These are phyloP conservation scores for Diadromus collaris DNA, from an alignment of 2,888 invertebrate genomes.

Conservation along the genomic window DNA sequence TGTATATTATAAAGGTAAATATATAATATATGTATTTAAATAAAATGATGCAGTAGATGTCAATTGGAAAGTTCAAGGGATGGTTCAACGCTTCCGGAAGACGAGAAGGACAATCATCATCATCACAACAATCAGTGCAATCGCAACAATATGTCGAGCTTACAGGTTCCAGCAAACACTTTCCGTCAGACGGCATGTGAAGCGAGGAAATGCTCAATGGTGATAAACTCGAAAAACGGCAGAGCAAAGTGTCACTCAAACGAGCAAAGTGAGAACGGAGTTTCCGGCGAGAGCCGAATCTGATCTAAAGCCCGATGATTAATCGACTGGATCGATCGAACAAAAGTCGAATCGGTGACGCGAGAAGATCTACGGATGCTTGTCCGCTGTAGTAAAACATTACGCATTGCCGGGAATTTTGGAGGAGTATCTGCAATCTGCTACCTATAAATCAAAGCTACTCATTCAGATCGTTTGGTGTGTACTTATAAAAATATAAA, in stretches of 20 bases:
- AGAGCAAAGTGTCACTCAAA: constrained; percentile 58
- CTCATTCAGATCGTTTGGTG: constrained; percentile 1
- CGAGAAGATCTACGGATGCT: background rate
- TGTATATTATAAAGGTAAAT: too few species aligned
- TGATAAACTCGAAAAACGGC: constrained; percentile 65
- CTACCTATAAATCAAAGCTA: constrained; percentile 38
- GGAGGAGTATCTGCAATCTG: constrained; percentile 19
- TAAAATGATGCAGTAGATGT: constrained; percentile 49
- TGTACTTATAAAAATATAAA: too few species aligned
- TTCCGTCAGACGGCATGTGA: constrained; percentile 40
- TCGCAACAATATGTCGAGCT: constrained; percentile 34
- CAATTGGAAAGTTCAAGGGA: constrained; percentile 51
- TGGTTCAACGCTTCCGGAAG: constrained; percentile 46
- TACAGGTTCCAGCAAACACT: constrained; percentile 27
- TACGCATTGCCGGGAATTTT: constrained; percentile 22
- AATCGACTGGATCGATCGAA: background rate
- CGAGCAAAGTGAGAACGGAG: constrained; percentile 39
- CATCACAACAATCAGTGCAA: constrained; percentile 45
- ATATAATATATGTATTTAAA: background rate
- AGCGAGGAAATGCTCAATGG: constrained; percentile 62
- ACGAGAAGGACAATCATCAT: constrained; percentile 53
- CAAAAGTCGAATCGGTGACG: background rate
- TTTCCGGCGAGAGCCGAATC: constrained; percentile 68
- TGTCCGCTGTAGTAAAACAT: background rate
- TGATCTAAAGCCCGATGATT: constrained; percentile 54